Conservation (phyloP, 2,113 vertebrate genomes). For the Micronycteris hirsuta region DNA sequence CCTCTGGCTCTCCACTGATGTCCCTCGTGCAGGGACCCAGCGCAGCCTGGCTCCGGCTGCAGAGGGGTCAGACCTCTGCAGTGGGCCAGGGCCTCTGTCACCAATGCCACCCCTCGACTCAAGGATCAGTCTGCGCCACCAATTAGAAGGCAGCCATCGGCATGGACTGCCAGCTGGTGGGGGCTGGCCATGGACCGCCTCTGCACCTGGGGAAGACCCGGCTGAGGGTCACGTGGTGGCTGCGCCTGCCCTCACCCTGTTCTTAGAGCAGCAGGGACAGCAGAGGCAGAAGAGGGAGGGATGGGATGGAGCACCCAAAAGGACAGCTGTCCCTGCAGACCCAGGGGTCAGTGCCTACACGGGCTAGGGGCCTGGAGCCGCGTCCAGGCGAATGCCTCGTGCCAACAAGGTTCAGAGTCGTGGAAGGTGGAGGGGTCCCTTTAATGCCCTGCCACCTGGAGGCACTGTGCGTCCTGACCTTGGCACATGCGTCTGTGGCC, state of each 20-base stretch:
- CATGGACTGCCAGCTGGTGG: fast-evolving
- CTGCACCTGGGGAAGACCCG: not conserved
- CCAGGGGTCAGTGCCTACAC: not conserved
- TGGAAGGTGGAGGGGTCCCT: not conserved
- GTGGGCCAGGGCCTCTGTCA: not conserved
- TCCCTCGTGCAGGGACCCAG: not conserved
- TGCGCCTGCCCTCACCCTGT: not conserved
- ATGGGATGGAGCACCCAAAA: fast-evolving
- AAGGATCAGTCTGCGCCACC: not conserved
- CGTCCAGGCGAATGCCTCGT: not conserved
- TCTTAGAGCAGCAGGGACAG: not conserved
- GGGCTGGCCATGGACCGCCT: not conserved
- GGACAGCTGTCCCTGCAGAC: not conserved
- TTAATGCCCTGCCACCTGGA: not conserved
- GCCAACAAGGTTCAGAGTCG: fast-evolving
- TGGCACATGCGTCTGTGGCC: not conserved
- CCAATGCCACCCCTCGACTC: not conserved
- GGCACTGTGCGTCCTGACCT: not conserved
- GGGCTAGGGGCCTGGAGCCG: not conserved
- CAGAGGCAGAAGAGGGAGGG: not conserved
- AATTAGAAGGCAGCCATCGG: too few species aligned
- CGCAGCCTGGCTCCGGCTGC: not conserved
- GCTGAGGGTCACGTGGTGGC: fast-evolving
- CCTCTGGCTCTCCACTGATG: not conserved
- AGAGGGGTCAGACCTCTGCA: too few species aligned